Percentiles rank a stretch among this genome's conserved stretches.
Conservation (phyloP, 2,888 invertebrate genomes). For the Pharmacophagus antenor region DNA sequence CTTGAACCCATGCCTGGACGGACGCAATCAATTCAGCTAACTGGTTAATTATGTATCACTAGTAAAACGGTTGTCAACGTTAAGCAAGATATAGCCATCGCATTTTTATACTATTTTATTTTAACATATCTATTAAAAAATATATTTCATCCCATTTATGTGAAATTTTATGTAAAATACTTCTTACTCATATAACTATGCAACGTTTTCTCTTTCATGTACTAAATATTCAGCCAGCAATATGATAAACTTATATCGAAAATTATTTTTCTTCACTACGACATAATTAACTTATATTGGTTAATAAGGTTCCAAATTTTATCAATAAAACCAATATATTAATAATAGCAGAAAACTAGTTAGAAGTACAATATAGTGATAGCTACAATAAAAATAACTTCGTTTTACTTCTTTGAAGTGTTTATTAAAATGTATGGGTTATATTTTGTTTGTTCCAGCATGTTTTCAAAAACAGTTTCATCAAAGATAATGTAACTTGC, state of each 20-base stretch:
- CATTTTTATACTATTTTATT: not conserved
- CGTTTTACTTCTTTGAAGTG: not conserved
- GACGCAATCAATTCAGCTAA: conserved; percentile 75
- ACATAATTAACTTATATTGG: too few relatives aligned
- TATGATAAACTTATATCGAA: too few relatives aligned
- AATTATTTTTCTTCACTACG: too few relatives aligned
- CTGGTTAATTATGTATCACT: conserved; percentile 66
- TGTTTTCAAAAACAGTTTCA: not conserved
- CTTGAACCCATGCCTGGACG: conserved; percentile 43
- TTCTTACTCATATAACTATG: too few relatives aligned
- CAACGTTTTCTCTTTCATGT: too few relatives aligned
- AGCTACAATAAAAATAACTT: not conserved
- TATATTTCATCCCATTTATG: too few relatives aligned
- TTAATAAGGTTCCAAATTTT: not conserved
- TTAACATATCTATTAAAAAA: not conserved
- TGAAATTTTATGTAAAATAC: too few relatives aligned
- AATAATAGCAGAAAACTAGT: not conserved
- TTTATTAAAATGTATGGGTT: not conserved
- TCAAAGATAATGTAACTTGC: conserved; percentile 1
- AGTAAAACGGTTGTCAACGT: conserved; percentile 50
- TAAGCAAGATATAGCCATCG: conserved; percentile 35
- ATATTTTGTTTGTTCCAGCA: not conserved
- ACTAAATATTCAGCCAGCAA: too few relatives aligned
- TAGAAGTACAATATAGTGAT: not conserved
- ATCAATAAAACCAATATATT: not conserved